phyloP scores from a whole-genome alignment of 2,888 invertebrate genomes.

The Andrena marginata region DNA sequence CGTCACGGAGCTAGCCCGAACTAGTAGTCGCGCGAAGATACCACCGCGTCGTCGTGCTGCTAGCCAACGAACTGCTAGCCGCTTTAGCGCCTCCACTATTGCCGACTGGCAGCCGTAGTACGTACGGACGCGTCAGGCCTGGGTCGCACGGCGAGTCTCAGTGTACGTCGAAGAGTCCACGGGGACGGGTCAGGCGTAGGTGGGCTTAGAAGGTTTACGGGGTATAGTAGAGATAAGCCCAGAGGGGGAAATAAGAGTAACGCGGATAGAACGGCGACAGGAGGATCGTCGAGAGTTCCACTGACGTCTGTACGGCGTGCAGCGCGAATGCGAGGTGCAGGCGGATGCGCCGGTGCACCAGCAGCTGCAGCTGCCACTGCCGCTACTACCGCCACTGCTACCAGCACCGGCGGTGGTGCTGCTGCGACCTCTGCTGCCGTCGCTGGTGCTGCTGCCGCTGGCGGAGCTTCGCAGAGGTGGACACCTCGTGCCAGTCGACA shows the following conservation, averaged over 20 bases:
- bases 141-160: constrained; percentile 72
- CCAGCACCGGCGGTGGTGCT: constrained; percentile 50
- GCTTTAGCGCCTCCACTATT: constrained; percentile 42
- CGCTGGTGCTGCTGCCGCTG: constrained; percentile 59
- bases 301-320: constrained; percentile 9
- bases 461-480: constrained; percentile 70
- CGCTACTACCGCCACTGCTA: constrained; percentile 62
- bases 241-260: background rate
- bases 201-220: background rate
- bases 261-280: background rate
- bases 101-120: constrained; percentile 40
- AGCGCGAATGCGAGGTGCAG: constrained; percentile 51
- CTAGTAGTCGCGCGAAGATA: constrained; percentile 48
- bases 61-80: constrained; percentile 15
- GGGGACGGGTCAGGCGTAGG: constrained; percentile 57
- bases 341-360: constrained; percentile 73
- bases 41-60: constrained; percentile 45
- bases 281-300: constrained; percentile 3
- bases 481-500: constrained; percentile 73
- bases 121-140: constrained; percentile 21
- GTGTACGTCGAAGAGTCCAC: constrained; percentile 76
- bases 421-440: constrained; percentile 46
- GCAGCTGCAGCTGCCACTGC: constrained; percentile 69
- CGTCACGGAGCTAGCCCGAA: constrained; percentile 47
- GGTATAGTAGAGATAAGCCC: constrained; percentile 6